Evolutionary conservation across 2,113 vertebrate species (phyloP).

Genomic region (Rana temporaria): DNA sequence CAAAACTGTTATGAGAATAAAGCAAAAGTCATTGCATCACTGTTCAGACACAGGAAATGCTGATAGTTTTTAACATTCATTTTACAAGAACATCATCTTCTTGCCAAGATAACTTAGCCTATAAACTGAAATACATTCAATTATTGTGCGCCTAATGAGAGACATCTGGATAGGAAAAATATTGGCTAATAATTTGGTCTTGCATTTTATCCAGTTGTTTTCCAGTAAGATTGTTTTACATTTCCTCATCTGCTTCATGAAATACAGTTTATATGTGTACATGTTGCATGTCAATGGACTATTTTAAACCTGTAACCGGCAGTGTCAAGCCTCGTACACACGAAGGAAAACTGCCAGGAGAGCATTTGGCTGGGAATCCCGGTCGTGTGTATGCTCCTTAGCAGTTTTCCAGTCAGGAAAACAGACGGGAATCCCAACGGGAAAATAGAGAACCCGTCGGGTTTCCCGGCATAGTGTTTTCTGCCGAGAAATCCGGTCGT

Average conservation of each 20-base stretch:
- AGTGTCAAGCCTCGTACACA: no score
- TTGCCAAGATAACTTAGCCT: constrained; percentile 29
- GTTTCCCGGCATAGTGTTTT: no score
- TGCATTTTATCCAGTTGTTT: constrained; percentile 19
- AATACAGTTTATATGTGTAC: background rate
- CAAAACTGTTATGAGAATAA: background rate
- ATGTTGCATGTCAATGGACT: constrained; percentile 34
- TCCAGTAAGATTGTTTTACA: constrained; percentile 28
- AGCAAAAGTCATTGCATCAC: background rate
- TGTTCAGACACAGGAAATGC: constrained; percentile 33
- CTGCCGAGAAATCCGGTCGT: no score
- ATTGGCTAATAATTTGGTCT: constrained; percentile 7
- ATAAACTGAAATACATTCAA: constrained; percentile 38
- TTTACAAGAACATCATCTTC: constrained; percentile 30
- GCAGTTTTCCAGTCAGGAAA: no score
- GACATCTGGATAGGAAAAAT: constrained; percentile 41
- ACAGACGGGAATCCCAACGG: no score
- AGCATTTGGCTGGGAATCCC: no score
- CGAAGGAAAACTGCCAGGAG: no score
- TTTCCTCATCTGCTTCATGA: constrained; percentile 1
- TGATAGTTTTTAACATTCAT: constrained; percentile 19
- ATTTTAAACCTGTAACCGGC: no score
- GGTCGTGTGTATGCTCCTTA: no score
- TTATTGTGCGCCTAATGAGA: constrained; percentile 36
- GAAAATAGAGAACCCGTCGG: no score